Conservation (phyloP, 2,113 vertebrate genomes). For the Phocoena sinus region DNA sequence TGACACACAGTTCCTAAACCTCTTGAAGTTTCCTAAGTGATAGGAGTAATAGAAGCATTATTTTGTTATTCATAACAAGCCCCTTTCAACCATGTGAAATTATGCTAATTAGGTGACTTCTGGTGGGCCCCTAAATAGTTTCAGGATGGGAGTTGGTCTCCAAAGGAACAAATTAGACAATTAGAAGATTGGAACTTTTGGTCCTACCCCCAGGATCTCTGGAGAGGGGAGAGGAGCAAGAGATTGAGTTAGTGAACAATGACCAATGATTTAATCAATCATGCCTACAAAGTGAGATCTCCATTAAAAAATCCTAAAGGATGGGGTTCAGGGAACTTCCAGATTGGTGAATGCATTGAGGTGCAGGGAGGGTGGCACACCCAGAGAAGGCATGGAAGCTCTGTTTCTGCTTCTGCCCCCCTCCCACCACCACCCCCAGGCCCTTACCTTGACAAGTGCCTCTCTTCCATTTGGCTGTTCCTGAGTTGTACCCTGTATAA, state of each 20-base stretch:
- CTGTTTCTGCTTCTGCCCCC: background rate
- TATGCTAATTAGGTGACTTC: background rate
- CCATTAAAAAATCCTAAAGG: background rate
- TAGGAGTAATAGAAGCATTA: background rate
- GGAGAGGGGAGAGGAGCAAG: background rate
- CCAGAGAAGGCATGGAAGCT: background rate
- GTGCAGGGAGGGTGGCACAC: fast-evolving
- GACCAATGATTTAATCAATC: background rate
- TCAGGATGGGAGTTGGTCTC: background rate
- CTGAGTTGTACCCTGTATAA: background rate
- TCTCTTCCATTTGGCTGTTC: background rate
- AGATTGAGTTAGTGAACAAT: background rate
- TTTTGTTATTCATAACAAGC: background rate
- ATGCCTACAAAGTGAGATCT: background rate
- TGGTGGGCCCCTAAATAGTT: background rate
- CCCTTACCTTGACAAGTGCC: background rate
- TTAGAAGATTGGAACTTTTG: background rate
- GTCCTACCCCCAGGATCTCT: background rate
- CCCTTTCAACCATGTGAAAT: background rate
- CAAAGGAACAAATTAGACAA: background rate
- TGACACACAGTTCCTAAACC: background rate
- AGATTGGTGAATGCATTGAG: background rate
- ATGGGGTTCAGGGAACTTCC: background rate
- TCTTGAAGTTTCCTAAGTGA: background rate
- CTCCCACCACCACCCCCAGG: fast-evolving